Base-by-base conservation (phyloP, 2,888 invertebrate species). In the Dermolepida albohirtum region DNA sequence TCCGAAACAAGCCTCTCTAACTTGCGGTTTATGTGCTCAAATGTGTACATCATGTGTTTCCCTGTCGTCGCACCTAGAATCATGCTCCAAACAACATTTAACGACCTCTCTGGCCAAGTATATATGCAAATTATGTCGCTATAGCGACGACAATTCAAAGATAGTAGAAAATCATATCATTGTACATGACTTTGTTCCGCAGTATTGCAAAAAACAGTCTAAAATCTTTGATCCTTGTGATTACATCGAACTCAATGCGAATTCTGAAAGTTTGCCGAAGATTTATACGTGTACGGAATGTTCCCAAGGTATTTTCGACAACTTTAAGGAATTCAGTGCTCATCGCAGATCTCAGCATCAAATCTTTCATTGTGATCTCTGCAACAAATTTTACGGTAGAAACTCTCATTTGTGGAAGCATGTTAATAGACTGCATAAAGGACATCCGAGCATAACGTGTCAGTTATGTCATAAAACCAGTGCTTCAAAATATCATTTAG, bases 331-430 rank as follows among this genome's bases (percentile, higher is more conserved):
- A 34, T 83, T 87, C 40, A 85, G 85, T 70, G 82, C 85, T 64
- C 88, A 88, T 73, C 79, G 87, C 10, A 78, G 86, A 41, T 81
- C 82, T 41, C 79, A 82, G 34, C 88, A 88, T 74, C 84, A 84
- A 34, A 84, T 87, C 7, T 87, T 87, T 73, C 88, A 88, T 5
- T 88, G 88, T 73, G 88, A 88, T 78, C 77, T 88, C 6, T 88
- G 88, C 74, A 86, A 85, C 72, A 88, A 88, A 74, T 88, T 85
- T 72, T 88, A 88, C 72, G 87, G 88, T 0, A 79, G 88, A 10
- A 88, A 87, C 22, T 87, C 88, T 8, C 88, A 88, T 73, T 75
- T 88, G 10, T 88, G 88, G 88, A 88, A 88, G 74, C 88, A 88
- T 74, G 88, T 88, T 1, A 88, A 88, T 73, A 81, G 87, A 47